A percentile compares a stretch with the other conserved stretches of the same genome.
These are phyloP conservation scores for Notoglanidium macrostoma DNA, from an alignment of 2,797 vertebrate species.

Conservation along the genomic window DNA sequence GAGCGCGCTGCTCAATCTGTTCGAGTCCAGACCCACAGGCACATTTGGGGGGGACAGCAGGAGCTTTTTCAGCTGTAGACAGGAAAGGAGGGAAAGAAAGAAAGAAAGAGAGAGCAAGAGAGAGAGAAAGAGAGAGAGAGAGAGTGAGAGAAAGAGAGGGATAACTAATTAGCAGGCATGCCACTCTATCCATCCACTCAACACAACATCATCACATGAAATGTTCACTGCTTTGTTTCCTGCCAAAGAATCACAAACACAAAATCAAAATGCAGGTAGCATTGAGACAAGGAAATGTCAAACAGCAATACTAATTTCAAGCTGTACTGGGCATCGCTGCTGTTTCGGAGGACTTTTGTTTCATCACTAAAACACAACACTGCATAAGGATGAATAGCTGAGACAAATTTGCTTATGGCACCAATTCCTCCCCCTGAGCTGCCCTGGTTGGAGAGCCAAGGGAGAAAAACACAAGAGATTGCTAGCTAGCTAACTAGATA, in stretches of 20 bases:
- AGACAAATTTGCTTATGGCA: conserved; percentile 65
- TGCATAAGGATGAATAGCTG: conserved; percentile 65
- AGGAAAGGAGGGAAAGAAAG: conserved; percentile 42
- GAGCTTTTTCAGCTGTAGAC: conserved; percentile 88
- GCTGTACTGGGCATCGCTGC: conserved; percentile 24
- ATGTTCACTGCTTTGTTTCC: conserved; percentile 30
- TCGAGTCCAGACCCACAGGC: conserved; percentile 76
- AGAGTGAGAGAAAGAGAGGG: conserved; percentile 43
- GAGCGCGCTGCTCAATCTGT: conserved; percentile 79
- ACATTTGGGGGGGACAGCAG: conserved; percentile 88
- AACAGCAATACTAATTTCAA: conserved; percentile 28
- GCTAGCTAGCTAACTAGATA: too few species aligned
- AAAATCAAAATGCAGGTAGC: conserved; percentile 26
- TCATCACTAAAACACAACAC: conserved; percentile 38
- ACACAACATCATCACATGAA: conserved; percentile 33
- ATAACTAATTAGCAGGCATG: conserved; percentile 57
- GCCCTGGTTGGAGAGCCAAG: not conserved
- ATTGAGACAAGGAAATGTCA: conserved; percentile 14
- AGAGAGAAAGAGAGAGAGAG: conserved; percentile 26
- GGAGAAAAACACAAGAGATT: not conserved
- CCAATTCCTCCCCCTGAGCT: not conserved
- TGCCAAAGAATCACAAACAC: conserved; percentile 37
- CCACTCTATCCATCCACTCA: conserved; percentile 27
- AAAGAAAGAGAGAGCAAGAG: conserved; percentile 44
- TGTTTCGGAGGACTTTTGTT: not conserved